Evolutionary conservation across 1,140 invertebrate genomes (phyloP).

Genomic region (Polyergus mexicanus): DNA sequence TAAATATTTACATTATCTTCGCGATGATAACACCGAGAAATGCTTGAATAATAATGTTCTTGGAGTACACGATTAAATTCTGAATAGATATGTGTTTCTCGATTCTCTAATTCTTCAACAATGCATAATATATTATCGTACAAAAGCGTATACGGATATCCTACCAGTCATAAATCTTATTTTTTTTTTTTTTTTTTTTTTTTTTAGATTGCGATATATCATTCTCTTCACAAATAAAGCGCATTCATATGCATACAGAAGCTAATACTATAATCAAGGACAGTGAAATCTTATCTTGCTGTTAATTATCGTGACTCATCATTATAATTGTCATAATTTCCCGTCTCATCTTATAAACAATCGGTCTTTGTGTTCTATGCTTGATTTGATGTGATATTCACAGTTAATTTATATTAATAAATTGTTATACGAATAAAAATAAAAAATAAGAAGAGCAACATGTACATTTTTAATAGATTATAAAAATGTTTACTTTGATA

Average conservation of each 20-base stretch:
- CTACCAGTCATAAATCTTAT: not conserved
- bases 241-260: not conserved
- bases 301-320: conserved; percentile 36
- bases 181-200: not conserved
- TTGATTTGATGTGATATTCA: not conserved
- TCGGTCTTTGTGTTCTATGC: not conserved
- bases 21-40: not conserved
- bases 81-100: not conserved
- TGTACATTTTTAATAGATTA: too few relatives aligned
- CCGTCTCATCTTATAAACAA: not conserved
- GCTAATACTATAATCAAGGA: not conserved
- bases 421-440: not conserved
- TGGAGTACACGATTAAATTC: not conserved
- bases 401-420: not conserved
- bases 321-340: not conserved
- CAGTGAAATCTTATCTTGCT: conserved; percentile 22
- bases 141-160: too few relatives aligned
- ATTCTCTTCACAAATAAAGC: not conserved
- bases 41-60: not conserved
- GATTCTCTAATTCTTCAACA: not conserved
- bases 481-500: too few relatives aligned
- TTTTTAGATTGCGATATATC: not conserved
- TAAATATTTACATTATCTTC: not conserved
- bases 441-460: not conserved
- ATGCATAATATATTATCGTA: not conserved